Evolutionary conservation across 2,113 vertebrate species (phyloP).

Genomic region (Erpornis zantholeuca): DNA sequence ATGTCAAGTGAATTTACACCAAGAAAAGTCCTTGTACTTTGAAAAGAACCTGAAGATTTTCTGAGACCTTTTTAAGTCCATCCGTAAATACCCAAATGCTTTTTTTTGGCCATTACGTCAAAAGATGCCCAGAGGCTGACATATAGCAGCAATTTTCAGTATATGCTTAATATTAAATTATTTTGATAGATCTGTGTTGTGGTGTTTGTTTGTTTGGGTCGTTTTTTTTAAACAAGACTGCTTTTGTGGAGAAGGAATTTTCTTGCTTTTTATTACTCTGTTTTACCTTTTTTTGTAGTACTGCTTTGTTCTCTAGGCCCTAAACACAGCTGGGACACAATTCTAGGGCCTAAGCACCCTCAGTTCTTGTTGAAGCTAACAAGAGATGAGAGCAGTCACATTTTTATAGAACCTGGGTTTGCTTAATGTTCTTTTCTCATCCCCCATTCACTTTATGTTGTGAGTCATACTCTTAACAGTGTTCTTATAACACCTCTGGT

Average conservation of each 20-base stretch:
- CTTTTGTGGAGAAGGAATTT: neutral
- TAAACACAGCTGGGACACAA: neutral
- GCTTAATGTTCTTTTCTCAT: neutral
- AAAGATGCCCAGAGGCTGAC: neutral
- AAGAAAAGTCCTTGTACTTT: neutral
- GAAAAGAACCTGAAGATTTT: neutral
- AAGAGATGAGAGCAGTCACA: neutral
- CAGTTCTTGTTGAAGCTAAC: neutral
- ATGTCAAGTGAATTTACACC: neutral
- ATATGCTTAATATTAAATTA: neutral
- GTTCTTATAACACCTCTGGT: neutral
- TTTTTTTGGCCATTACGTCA: neutral
- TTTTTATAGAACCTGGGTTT: neutral
- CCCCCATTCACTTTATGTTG: neutral
- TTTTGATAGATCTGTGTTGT: neutral
- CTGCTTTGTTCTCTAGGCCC: neutral
- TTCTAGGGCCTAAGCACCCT: neutral
- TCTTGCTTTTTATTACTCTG: neutral
- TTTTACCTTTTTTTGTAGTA: neutral
- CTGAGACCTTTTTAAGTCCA: neutral
- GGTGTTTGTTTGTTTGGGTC: neutral
- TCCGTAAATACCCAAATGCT: neutral
- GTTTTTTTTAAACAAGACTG: neutral
- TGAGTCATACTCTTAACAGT: neutral
- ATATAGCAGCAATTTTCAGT: neutral